Conservation (phyloP, 2,888 invertebrate species). For the Drosophila niveifrons region DNA sequence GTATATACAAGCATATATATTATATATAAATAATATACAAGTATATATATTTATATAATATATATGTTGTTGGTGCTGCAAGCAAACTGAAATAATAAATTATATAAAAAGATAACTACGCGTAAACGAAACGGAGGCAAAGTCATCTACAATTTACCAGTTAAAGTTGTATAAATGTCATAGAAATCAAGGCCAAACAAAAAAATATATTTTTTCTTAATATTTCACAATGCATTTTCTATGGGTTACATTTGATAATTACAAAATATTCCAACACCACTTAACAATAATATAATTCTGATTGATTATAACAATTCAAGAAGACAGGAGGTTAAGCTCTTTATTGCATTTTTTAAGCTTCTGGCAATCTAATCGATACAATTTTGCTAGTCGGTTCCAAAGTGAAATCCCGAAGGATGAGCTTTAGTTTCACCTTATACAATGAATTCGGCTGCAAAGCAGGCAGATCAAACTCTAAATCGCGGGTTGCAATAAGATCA, state of each 20-base stretch:
- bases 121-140: constrained; percentile 30
- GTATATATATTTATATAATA: constrained; percentile 50
- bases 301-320: background rate
- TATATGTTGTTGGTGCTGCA: constrained; percentile 75
- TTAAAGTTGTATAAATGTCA: constrained; percentile 67
- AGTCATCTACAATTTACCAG: constrained; percentile 57
- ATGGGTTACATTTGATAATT: constrained; percentile 3
- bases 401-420: background rate
- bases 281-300: background rate
- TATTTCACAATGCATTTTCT: constrained; percentile 40
- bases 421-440: constrained; percentile 3
- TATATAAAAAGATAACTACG: constrained; percentile 39
- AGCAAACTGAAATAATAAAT: constrained; percentile 68
- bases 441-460: background rate
- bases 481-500: background rate
- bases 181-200: constrained; percentile 51
- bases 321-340: background rate
- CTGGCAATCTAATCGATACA: background rate
- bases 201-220: constrained; percentile 63
- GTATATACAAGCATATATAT: constrained; percentile 65
- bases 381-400: background rate
- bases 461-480: constrained; percentile 7
- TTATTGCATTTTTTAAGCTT: background rate
- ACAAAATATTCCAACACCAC: background rate
- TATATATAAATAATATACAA: constrained; percentile 26